Base-by-base conservation (phyloP, 1,140 invertebrate species). In the Formica exsecta region DNA sequence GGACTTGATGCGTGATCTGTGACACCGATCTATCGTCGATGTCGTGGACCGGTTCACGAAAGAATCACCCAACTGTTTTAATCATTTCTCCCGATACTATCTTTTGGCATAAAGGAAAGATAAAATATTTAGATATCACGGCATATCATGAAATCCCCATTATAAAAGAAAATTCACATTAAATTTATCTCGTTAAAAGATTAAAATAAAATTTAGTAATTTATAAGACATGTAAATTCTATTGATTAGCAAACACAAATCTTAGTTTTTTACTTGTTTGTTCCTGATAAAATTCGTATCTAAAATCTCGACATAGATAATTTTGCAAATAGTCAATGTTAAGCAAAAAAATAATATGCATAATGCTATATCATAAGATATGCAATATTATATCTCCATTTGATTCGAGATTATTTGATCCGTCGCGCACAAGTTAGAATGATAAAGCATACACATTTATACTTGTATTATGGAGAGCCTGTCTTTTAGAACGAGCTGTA, bases 21-120 rank as follows among this genome's bases (percentile, higher is more conserved):
- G 61, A 71, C 85, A 83, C 70, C 61, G 79, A 86, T 86, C 66
- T 83, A 59, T 86, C 68, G 62, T 38, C n/a, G 36, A 13, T 13
- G 66, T 54, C 44, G 25, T 32, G 51, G 25, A 44, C 66, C 66
- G 54, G 13, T 61, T 59, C 32, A 19, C 54, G 38, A n/a, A 3
- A 41, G 22, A 16, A 73, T 59, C 11, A 6, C 16, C 25, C 8
- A 61, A 38, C 29, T 38, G 2, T 62, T 61, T 81, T 4, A 64
- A n/a, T 3, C 66, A 51, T 51, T 48, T 44, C 16, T 54, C 59
- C 32, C 3, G 19, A 16, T 41, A 81, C 59, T 36, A 7, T n/a
- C 22, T 59, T 59, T 71, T 36, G 44, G 8, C n/a, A 16, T n/a
- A 9, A 16, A 36, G 48, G 16, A 57, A 32, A 57, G 2, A 41